Conservation (phyloP, 2,113 vertebrate species). For the Pavo muticus region DNA sequence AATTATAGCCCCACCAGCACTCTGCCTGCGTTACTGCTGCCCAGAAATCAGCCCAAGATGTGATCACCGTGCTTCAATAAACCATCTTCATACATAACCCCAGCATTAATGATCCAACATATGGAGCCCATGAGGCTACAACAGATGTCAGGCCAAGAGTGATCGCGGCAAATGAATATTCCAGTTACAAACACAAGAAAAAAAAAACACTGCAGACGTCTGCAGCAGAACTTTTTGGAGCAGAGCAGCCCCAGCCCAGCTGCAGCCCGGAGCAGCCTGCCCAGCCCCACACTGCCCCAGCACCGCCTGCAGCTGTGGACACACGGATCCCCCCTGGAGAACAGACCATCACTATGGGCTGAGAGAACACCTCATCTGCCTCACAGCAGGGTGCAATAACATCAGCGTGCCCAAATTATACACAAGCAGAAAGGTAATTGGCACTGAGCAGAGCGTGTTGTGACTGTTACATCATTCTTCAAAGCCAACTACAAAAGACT, state of each 20-base stretch:
- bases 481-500: constrained; percentile 64
- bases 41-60: background rate
- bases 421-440: constrained; percentile 55
- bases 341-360: background rate
- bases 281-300: accelerated
- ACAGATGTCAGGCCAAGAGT: background rate
- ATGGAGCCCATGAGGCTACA: constrained; percentile 46
- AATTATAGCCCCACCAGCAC: background rate
- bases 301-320: accelerated
- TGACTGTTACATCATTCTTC: constrained; percentile 59
- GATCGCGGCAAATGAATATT: background rate
- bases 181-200: background rate
- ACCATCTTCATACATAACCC: background rate
- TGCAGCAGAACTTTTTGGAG: background rate
- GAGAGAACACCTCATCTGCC: constrained; percentile 37
- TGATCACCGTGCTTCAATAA: background rate
- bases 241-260: background rate
- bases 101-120: background rate
- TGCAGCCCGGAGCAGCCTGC: background rate
- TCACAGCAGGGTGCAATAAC: constrained; percentile 47
- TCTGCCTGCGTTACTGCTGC: background rate
- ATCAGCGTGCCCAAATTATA: constrained; percentile 63
- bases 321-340: no score
- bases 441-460: constrained; percentile 46
- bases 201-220: background rate